phyloP scores from a whole-genome alignment of 2,113 vertebrate species.

The Dicaeum eximium region DNA sequence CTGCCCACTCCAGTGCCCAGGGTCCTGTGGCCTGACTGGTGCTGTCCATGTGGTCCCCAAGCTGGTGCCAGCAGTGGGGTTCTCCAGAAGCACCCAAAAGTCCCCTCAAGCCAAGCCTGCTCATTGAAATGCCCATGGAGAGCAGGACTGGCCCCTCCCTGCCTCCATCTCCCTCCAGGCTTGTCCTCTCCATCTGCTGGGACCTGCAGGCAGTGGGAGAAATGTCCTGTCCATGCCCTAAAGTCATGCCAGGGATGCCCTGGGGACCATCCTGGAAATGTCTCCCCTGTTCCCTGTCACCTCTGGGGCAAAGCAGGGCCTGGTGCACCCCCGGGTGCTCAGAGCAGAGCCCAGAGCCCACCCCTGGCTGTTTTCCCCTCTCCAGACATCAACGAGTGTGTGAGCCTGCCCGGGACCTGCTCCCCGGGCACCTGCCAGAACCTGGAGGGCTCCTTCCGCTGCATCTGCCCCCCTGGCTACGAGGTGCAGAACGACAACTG shows the following conservation, averaged over 20 bases:
- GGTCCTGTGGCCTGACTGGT: background rate
- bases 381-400: conserved; percentile 89
- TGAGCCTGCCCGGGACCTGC: conserved; percentile 83
- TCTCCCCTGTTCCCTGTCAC: background rate
- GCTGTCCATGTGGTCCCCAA: background rate
- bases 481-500: conserved; percentile 91
- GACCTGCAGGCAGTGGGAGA: background rate
- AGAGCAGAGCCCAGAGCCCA: background rate
- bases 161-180: background rate
- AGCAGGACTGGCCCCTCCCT: background rate
- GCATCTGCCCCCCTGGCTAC: conserved; percentile 89
- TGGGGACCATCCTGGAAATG: background rate
- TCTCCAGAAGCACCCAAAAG: background rate
- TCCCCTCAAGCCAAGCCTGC: background rate
- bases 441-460: conserved; percentile 90
- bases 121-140: background rate
- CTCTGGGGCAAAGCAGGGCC: background rate
- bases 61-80: background rate
- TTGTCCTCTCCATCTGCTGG: background rate
- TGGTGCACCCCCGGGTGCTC: background rate
- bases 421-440: conserved; percentile 93
- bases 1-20: background rate
- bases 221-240: background rate
- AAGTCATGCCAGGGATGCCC: background rate
- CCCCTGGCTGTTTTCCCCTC: background rate